A percentile compares a stretch with the other conserved stretches of the same genome.
These are phyloP conservation scores for Nyctibius grandis DNA, from an alignment of 2,797 vertebrate genomes.

Conservation along the genomic window DNA sequence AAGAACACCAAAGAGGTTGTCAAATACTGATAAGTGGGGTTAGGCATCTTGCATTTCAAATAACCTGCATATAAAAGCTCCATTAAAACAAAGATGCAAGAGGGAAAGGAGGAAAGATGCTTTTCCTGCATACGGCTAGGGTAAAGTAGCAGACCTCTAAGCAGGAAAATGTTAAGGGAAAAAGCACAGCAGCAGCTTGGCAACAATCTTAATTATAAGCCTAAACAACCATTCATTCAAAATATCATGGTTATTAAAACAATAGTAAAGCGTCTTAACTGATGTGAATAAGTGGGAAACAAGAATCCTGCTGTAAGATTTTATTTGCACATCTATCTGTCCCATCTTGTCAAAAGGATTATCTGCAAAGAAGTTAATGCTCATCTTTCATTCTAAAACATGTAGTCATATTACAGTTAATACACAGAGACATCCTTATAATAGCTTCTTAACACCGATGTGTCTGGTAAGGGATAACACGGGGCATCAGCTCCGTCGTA, in stretches of 20 bases:
- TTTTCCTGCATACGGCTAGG: neutral
- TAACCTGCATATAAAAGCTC: neutral
- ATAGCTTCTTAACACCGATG: neutral
- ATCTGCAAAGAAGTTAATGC: neutral
- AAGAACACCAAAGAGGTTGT: neutral
- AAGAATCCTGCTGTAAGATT: neutral
- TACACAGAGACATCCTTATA: neutral
- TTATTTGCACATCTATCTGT: neutral
- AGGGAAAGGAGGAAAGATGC: neutral
- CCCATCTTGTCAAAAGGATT: neutral
- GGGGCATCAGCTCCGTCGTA: fast-evolving
- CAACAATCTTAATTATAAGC: neutral
- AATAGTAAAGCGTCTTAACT: neutral
- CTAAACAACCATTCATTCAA: neutral
- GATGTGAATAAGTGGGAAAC: neutral
- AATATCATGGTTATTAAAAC: neutral
- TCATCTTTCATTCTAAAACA: neutral
- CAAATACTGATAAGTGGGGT: neutral
- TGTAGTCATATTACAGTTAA: neutral
- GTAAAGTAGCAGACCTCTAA: neutral
- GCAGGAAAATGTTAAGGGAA: neutral
- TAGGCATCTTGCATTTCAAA: neutral
- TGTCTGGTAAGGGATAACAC: neutral
- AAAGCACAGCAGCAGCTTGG: neutral
- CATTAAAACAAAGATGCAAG: neutral